Base-by-base conservation (phyloP, 2,113 vertebrate species). In the Macquaria australasica region DNA sequence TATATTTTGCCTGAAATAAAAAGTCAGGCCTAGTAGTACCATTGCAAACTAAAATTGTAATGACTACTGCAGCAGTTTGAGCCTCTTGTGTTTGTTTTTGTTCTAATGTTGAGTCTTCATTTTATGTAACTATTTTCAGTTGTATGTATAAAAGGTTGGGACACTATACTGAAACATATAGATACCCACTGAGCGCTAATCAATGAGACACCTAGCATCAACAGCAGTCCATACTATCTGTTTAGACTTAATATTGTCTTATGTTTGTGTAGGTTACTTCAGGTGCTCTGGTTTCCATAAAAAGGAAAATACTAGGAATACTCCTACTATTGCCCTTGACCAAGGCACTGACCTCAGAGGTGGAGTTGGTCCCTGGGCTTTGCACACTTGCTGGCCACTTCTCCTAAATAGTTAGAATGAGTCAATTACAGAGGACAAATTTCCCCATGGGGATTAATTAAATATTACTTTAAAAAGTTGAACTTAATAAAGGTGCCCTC, bases 401-500 rank as follows among this genome's bases (percentile, higher is more conserved):
- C 50, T 60, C 31, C 59, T 34, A 59, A 51, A 50, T 34, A 66
- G 56, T 66, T 16, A 34, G 3, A 43, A 34, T 15, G 55, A 43
- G 31, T 50, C 39, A 6, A 4, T 50, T 16, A 10, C 41, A 64
- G 20, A 71, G 62, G 43, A 69, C 21, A 56, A 11, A 25, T 11
- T 18, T 71, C 6, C 50, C 34, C 69, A 25, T 5, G 8, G 41
- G 59, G 45, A 45, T 25, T 73, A 25, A 73, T 77, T 78, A 79
- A 73, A 77, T 58, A 41, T 58, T 72, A 80, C 50, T 78, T 64
- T 63, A 45, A 73, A 28, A 73, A 73, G 41, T 0, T 43, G 9
- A 34, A 78, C 58, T 66, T 59, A 60, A 56, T 12, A 58, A 66
- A 11, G 10, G 2, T 59, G 55, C 23, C 39, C 67, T 62, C 37